These are phyloP conservation scores for Chrysotoxum bicinctum DNA, from an alignment of 2,888 invertebrate genomes.

Conservation along the genomic window DNA sequence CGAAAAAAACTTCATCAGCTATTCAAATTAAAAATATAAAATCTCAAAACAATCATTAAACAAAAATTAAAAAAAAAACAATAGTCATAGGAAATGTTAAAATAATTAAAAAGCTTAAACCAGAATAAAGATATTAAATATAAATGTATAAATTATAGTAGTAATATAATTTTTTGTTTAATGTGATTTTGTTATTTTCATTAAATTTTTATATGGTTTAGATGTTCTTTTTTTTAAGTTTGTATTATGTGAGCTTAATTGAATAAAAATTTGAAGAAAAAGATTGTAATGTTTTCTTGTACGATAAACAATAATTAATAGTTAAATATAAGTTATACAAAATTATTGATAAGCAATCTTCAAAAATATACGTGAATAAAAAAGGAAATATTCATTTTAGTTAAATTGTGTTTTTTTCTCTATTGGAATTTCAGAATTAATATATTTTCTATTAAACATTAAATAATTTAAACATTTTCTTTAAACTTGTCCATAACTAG, in stretches of 20 bases:
- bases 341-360: slow-evolving; percentile 35
- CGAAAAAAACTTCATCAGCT: slow-evolving; percentile 23
- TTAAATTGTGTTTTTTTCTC: background rate
- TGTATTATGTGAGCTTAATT: background rate
- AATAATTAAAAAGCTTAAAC: background rate
- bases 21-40: background rate
- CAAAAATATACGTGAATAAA: slow-evolving; percentile 59
- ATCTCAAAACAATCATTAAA: slow-evolving; percentile 28
- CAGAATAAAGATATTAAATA: background rate
- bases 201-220: slow-evolving; percentile 14
- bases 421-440: no score
- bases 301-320: slow-evolving; percentile 25
- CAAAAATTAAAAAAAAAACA: background rate
- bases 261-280: background rate
- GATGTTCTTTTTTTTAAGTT: background rate
- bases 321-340: slow-evolving; percentile 22
- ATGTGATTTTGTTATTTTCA: slow-evolving; percentile 47
- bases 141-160: slow-evolving; percentile 7
- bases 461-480: no score
- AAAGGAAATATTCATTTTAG: slow-evolving; percentile 56
- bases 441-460: background rate
- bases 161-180: slow-evolving; percentile 4
- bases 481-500: no score
- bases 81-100: slow-evolving; percentile 10
- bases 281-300: slow-evolving; percentile 35